These are phyloP conservation scores for Ephydatia muelleri DNA, from an alignment of 37 sponge, comb jelly and placozoan genomes.

Conservation along the genomic window DNA sequence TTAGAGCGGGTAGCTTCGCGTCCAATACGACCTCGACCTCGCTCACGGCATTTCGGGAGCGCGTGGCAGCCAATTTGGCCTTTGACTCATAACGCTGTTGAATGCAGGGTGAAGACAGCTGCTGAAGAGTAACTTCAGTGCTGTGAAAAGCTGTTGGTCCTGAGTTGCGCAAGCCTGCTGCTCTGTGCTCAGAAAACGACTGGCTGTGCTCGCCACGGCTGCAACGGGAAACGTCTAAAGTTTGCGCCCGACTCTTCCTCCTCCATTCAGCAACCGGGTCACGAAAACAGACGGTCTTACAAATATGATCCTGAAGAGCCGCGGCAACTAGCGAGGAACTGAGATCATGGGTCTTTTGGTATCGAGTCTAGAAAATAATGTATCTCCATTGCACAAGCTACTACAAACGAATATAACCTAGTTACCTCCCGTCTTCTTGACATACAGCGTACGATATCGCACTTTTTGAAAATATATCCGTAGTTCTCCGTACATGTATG, in stretches of 20 bases:
- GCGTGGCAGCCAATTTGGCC: not conserved
- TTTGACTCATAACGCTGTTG: not conserved
- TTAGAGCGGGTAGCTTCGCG: conserved; percentile 61
- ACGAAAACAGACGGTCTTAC: conserved; percentile 11
- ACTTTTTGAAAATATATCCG: not conserved
- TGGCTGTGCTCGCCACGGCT: not conserved
- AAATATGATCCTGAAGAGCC: conserved; percentile 78
- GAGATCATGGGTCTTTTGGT: not conserved
- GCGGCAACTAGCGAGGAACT: conserved; percentile 54
- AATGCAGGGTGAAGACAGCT: too few species aligned
- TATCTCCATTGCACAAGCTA: not conserved
- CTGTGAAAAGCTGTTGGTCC: not conserved
- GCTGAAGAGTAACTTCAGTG: too few species aligned
- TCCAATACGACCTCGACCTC: conserved; percentile 65
- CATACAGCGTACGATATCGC: not conserved
- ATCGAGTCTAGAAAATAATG: not conserved
- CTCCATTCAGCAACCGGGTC: conserved; percentile 3
- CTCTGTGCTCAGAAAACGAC: not conserved
- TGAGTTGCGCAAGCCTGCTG: not conserved
- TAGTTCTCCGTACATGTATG: not conserved
- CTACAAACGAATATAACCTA: not conserved
- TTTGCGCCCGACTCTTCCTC: not conserved
- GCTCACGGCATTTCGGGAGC: not conserved
- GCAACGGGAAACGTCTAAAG: not conserved
- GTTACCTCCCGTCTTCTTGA: not conserved